Percentiles rank a stretch among this genome's conserved stretches.
phyloP scores from a whole-genome alignment of 2,113 vertebrate genomes.

The Sprattus sprattus region DNA sequence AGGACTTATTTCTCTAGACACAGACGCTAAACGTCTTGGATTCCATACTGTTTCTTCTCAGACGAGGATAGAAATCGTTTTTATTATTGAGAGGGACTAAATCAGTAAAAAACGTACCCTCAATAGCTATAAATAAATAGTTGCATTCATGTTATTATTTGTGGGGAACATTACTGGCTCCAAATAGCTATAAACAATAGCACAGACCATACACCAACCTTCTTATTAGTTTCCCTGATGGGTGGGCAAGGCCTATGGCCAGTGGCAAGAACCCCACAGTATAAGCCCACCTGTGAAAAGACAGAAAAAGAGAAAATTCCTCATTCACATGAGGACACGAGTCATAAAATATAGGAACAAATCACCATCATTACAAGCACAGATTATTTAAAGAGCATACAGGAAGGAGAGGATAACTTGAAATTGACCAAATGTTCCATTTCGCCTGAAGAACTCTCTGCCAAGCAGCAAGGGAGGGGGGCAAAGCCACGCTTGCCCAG shows the following conservation, averaged over 20 bases:
- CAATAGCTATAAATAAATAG: too few relatives aligned
- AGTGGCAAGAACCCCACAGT: background rate
- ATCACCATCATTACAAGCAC: background rate
- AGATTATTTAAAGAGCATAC: background rate
- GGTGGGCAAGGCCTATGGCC: background rate
- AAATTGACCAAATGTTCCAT: conserved; percentile 10
- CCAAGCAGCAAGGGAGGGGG: background rate
- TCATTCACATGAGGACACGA: background rate
- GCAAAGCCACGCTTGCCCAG: background rate
- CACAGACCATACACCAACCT: background rate
- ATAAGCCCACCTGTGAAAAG: background rate
- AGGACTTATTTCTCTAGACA: background rate
- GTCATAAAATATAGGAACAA: background rate
- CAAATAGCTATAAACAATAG: background rate
- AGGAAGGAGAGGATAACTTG: background rate
- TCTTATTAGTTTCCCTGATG: background rate
- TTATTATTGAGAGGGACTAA: background rate
- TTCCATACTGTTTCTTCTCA: background rate
- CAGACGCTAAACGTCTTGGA: background rate
- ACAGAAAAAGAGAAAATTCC: background rate
- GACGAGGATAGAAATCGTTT: background rate
- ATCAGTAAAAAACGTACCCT: too few relatives aligned
- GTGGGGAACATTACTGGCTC: background rate
- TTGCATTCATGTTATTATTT: background rate
- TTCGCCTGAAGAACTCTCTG: background rate